phyloP scores from a whole-genome alignment of 2,797 vertebrate genomes.

The Helarctos malayanus region DNA sequence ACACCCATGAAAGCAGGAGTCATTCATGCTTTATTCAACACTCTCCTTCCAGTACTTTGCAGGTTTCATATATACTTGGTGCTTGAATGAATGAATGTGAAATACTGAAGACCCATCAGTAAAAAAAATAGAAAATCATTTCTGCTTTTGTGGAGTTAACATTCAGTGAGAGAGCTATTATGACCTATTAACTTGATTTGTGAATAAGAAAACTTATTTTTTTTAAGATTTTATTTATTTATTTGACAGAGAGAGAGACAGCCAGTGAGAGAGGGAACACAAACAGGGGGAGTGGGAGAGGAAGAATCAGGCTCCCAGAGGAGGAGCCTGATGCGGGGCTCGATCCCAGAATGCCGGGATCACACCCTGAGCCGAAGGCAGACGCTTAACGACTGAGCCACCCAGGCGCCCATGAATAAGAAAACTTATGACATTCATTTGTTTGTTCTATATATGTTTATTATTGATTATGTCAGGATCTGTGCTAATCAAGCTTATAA shows the following conservation, averaged over 20 bases:
- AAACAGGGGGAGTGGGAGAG: no score
- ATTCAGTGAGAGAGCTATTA: neutral
- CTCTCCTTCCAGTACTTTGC: neutral
- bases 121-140: neutral
- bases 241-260: no score
- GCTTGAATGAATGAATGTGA: neutral
- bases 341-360: no score
- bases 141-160: neutral
- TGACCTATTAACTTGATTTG: neutral
- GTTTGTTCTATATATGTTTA: neutral
- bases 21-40: neutral
- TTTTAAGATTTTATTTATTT: no score
- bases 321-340: no score
- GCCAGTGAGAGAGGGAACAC: no score
- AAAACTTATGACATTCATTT: neutral
- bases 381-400: no score
- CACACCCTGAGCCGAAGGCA: no score
- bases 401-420: neutral
- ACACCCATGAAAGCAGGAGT: neutral
- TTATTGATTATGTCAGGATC: neutral
- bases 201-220: neutral
- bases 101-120: neutral
- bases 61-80: neutral
- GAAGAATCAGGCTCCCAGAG: no score
- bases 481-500: neutral